Evolutionary conservation across 2,888 invertebrate species (phyloP).

Genomic region (Diaperis boleti): DNA sequence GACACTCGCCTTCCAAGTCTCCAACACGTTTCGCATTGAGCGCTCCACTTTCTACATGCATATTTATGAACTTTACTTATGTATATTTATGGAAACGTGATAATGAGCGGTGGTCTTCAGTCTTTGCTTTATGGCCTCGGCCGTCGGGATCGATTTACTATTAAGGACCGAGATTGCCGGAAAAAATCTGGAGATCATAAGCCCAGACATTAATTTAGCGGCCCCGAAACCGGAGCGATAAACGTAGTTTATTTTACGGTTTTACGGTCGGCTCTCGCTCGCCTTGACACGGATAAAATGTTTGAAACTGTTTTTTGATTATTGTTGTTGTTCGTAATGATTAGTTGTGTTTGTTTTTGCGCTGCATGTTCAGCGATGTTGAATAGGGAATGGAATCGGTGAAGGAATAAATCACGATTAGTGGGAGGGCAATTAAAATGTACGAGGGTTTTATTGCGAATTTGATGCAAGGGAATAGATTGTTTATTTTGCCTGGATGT

Average conservation of each 20-base stretch:
- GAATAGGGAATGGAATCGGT: neutral
- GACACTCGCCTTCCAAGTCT: too few relatives aligned
- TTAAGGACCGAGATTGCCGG: too few relatives aligned
- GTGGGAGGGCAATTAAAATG: neutral
- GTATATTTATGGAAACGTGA: constrained; percentile 12
- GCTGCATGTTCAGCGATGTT: neutral
- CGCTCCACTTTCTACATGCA: constrained; percentile 12
- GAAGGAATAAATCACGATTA: neutral
- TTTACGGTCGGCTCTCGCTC: constrained; percentile 3
- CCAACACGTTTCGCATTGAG: constrained; percentile 2
- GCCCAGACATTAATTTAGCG: neutral
- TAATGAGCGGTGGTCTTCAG: neutral
- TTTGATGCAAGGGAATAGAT: too few relatives aligned
- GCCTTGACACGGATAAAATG: constrained; percentile 4
- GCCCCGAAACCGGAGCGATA: neutral
- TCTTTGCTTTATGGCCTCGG: neutral
- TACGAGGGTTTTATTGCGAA: neutral
- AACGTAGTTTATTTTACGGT: too few relatives aligned
- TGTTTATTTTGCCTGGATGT: too few relatives aligned
- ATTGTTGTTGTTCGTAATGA: constrained; percentile 3
- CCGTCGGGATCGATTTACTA: too few relatives aligned
- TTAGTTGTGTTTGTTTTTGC: constrained; percentile 1
- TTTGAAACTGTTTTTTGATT: constrained; percentile 5
- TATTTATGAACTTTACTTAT: constrained; percentile 12
- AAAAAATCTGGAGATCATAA: neutral